Base-by-base conservation (phyloP, 2,888 invertebrate genomes). In the Eristalis intricaria region DNA sequence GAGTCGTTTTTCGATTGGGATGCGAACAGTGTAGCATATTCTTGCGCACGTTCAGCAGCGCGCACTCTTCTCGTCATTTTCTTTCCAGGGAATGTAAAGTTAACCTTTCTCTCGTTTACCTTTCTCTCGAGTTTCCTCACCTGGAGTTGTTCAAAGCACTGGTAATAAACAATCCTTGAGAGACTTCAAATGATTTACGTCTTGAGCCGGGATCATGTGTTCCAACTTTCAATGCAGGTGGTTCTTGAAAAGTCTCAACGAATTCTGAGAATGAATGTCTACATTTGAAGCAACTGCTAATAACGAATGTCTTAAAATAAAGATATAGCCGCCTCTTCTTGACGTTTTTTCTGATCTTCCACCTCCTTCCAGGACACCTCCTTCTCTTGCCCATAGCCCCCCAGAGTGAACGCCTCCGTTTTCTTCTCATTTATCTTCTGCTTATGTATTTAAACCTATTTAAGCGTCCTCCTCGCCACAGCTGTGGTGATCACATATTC, bases 261-360 rank as follows among this genome's bases (percentile, higher is more conserved):
- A 99, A 99, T 92, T 99, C 99, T 94, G n/a, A n/a, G n/a, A n/a
- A 99, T 97, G 93, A 98, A 99, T 0, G 97, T 98, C 96, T 97
- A 90, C 71, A 92, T 90, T 68, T 4, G 40, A 15, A 32, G 19
- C 1, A 19, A 73, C 22, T 19, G 29, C 13, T 74, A 43, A 50
- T 22, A 4, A 43, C 15, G 50, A n/a, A 15, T 63, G 63, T 66
- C 50, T 43, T 19, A 7, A 8, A 5, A n/a, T n/a, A 4, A 5
- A 5, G 43, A 19, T 22, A 8, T 19, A n/a, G 97, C 97, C 92
- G 96, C 96, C 91, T 97, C 97, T 91, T 97, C 97, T 90, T 97
- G 97, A 90, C 97, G 96, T 92, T 97, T 98, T 82, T 96, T 95
- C 89, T 96, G 95, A 89, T 98, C 98, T 91, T 98, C 98, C 11